These are phyloP conservation scores for Theodoxus fluviatilis DNA, from an alignment of 2,888 invertebrate genomes.

Conservation along the genomic window DNA sequence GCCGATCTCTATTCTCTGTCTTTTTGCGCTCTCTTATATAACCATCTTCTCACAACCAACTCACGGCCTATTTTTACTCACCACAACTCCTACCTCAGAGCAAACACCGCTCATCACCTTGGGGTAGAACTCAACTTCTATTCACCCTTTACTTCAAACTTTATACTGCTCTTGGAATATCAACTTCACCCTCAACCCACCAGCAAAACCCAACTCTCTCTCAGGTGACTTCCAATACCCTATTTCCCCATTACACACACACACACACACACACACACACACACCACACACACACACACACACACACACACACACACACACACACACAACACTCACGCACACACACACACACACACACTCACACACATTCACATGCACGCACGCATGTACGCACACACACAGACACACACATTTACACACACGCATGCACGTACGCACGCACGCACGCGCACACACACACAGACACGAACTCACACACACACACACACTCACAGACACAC, in stretches of 20 bases:
- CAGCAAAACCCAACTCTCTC: too few relatives aligned
- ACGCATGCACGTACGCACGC: constrained; percentile 4
- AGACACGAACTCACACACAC: constrained; percentile 11
- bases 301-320: neutral
- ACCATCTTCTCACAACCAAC: too few relatives aligned
- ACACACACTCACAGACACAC: constrained; percentile 16
- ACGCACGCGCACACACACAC: constrained; percentile 8
- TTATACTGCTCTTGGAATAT: too few relatives aligned
- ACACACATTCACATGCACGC: constrained; percentile 8
- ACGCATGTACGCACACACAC: constrained; percentile 7
- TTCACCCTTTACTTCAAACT: too few relatives aligned
- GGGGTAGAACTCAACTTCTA: too few relatives aligned
- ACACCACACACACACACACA: neutral
- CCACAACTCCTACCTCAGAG: too few relatives aligned
- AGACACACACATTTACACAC: constrained; percentile 5
- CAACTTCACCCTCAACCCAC: too few relatives aligned
- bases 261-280: constrained; percentile 19
- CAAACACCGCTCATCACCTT: too few relatives aligned
- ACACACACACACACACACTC: constrained; percentile 16
- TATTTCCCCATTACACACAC: neutral
- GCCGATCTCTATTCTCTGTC: too few relatives aligned
- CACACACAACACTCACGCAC: constrained; percentile 11
- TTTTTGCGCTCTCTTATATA: too few relatives aligned
- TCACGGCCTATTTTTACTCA: too few relatives aligned
- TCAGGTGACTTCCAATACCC: neutral